phyloP scores from a whole-genome alignment of 2,113 vertebrate species.

The Scophthalmus maximus region DNA sequence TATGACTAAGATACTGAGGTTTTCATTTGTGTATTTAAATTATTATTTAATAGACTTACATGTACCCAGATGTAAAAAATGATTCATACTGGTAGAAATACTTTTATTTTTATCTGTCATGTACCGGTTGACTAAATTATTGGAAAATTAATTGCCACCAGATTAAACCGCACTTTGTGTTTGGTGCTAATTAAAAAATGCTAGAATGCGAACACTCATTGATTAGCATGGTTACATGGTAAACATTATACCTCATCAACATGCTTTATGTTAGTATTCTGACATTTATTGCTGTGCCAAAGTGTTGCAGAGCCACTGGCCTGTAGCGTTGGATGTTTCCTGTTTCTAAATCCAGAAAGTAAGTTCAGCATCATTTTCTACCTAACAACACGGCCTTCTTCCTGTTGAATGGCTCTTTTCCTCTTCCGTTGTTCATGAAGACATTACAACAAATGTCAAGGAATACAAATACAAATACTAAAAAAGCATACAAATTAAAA shows the following conservation, averaged over 20 bases:
- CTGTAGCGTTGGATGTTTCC: no score
- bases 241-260: background rate
- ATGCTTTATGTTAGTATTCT: background rate
- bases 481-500: background rate
- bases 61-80: background rate
- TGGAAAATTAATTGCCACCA: no score
- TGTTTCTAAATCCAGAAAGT: no score
- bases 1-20: background rate
- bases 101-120: background rate
- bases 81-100: background rate
- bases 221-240: no score
- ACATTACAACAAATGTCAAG: background rate
- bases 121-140: no score
- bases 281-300: background rate
- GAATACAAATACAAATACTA: no score
- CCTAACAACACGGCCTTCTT: no score
- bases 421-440: background rate
- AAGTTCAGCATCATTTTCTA: no score
- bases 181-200: background rate
- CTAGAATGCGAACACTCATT: background rate
- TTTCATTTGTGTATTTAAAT: no score
- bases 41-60: background rate
- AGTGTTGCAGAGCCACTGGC: background rate
- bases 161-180: background rate
- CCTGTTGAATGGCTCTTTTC: no score